Conservation (phyloP, 2,797 vertebrate species). For the Pelochelys cantorii region DNA sequence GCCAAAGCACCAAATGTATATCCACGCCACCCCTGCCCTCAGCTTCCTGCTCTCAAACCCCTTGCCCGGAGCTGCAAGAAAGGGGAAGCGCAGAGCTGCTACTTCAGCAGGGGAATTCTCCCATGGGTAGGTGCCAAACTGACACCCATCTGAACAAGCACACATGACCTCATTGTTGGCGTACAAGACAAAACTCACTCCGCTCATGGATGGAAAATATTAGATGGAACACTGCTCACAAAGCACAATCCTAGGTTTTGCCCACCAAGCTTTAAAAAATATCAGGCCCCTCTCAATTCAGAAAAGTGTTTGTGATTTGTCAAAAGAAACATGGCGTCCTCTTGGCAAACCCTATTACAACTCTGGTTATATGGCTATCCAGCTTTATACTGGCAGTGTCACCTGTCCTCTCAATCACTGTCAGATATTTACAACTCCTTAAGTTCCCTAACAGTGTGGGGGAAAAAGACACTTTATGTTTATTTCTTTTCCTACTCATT, state of each 20-base stretch:
- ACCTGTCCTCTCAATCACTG: background rate
- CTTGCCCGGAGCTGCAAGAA: no score
- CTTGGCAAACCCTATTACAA: background rate
- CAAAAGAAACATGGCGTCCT: background rate
- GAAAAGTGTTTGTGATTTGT: background rate
- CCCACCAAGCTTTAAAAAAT: background rate
- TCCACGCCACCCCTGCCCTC: no score
- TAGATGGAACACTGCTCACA: fast-evolving
- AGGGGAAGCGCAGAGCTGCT: no score
- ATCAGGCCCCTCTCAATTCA: background rate
- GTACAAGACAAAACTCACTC: no score
- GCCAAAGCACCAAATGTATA: no score
- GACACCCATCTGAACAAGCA: no score
- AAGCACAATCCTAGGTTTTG: background rate
- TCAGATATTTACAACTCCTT: background rate
- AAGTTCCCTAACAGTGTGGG: background rate
- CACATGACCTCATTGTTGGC: no score
- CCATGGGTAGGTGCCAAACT: no score
- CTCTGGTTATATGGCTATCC: background rate
- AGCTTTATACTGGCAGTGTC: background rate
- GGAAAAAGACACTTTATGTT: no score
- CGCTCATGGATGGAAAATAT: no score
- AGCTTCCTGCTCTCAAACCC: no score
- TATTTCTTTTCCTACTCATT: background rate
- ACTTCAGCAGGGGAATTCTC: no score